Base-by-base conservation (phyloP, 2,888 invertebrate species). In the Pollenia angustigena region DNA sequence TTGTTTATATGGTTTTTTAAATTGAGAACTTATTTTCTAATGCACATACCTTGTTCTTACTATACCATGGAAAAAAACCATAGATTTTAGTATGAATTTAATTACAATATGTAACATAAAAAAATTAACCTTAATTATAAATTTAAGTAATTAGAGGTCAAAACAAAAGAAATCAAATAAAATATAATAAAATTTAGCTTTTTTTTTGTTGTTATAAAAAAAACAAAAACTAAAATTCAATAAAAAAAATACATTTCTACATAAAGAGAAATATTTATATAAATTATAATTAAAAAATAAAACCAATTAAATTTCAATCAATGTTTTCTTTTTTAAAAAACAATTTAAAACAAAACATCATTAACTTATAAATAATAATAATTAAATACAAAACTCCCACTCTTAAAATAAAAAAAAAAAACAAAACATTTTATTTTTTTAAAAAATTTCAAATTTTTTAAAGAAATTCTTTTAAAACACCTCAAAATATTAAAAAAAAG, bases 81-180 rank as follows among this genome's bases (percentile, higher is more conserved):
- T 87, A 88, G 79, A 76, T 78, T 83, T 78, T 81, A 85, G 75
- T 48, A 79, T 50, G 74, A 75, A 79, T 79, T 78, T 85, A 64
- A 79, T 82, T 50, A 64, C 54, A 16, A 52, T 69, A 58, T 52
- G 68, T 64, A 82, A 32, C 32, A 32, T 32, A 32, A 32, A 32
- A 76, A 82, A 56, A 82, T 32, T 42, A 81, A 46, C 60, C 18
- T 68, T 78, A 81, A 75, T 42, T 75, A 78, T 56, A 64, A 66
- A 71, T 64, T 85, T 32, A 0, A 32, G 32, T 32, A 66, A 81
- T 58, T 68, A 69, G 62, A 76, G 32, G 10, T 52, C 12, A 23
- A 52, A 81, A 64, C 18, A 60, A 62, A 62, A 44, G 14, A 75
- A 56, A 16, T 12, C 52, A 76, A 58, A 10, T 6, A 52, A 75